A percentile compares a stretch with the other conserved stretches of the same genome.
Evolutionary conservation across 2,888 invertebrate species (phyloP).

Genomic region (Gastracanthus pulcherrimus): DNA sequence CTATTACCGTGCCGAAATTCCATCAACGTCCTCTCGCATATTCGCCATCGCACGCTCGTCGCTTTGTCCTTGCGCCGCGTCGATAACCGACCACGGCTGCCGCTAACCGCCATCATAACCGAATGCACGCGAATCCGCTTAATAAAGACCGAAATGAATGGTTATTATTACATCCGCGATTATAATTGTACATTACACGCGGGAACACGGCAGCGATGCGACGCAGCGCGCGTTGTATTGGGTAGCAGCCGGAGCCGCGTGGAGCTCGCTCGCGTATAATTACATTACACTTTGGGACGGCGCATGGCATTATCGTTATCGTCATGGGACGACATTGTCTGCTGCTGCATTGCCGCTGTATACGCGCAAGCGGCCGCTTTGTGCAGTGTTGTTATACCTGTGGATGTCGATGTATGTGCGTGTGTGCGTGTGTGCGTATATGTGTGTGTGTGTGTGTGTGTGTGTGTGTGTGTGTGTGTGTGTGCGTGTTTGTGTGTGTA

Average conservation of each 20-base stretch:
- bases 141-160: constrained; percentile 54
- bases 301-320: constrained; percentile 54
- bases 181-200: constrained; percentile 55
- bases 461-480: too few relatives aligned
- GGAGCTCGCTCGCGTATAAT: constrained; percentile 38
- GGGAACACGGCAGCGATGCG: constrained; percentile 30
- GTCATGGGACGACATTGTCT: constrained; percentile 52
- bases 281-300: constrained; percentile 54
- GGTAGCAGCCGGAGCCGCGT: not conserved
- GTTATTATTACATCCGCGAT: constrained; percentile 57
- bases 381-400: too few relatives aligned
- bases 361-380: constrained; percentile 39
- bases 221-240: not conserved
- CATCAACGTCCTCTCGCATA: constrained; percentile 44
- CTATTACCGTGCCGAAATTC: constrained; percentile 41
- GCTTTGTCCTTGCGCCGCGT: not conserved
- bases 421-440: too few relatives aligned
- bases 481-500: constrained; percentile 14
- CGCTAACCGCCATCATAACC: constrained; percentile 26
- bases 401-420: too few relatives aligned
- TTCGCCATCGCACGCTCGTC: not conserved
- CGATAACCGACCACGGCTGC: not conserved
- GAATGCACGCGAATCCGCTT: constrained; percentile 30
- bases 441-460: too few relatives aligned
- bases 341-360: not conserved